Percentiles rank a stretch among this genome's conserved stretches.
Evolutionary conservation across 1,140 invertebrate species (phyloP).

Genomic region (Acromyrmex echinatior): DNA sequence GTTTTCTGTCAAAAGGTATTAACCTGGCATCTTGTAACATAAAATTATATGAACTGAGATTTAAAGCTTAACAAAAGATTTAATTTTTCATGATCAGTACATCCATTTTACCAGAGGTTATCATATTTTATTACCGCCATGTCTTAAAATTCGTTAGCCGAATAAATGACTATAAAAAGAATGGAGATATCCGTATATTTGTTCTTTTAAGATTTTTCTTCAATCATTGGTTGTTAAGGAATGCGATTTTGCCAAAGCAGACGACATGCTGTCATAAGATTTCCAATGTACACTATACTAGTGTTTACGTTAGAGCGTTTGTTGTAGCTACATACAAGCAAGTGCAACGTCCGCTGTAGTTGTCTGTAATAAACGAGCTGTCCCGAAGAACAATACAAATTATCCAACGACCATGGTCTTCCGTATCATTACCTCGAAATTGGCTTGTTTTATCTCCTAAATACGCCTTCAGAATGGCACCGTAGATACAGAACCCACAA

Average conservation of each 20-base stretch:
- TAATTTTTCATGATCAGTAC: neutral
- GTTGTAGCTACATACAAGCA: neutral
- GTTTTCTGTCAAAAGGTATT: neutral
- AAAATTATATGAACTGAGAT: conserved; percentile 9
- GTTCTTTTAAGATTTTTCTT: conserved; percentile 6
- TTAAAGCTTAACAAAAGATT: conserved; percentile 16
- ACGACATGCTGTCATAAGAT: conserved; percentile 27
- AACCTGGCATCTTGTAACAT: neutral
- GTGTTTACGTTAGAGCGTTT: conserved; percentile 23
- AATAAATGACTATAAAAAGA: conserved; percentile 15
- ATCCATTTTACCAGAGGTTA: neutral
- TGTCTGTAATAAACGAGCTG: conserved; percentile 58
- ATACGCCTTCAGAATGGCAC: conserved; percentile 44
- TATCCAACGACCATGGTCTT: conserved; percentile 56
- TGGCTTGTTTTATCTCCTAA: conserved; percentile 62
- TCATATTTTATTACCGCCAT: neutral
- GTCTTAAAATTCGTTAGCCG: neutral
- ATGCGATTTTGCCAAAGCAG: neutral
- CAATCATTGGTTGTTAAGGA: conserved; percentile 18
- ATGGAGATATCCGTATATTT: neutral
- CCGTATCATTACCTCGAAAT: conserved; percentile 60
- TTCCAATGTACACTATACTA: neutral
- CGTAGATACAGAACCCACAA: conserved; percentile 33
- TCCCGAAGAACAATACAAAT: conserved; percentile 60
- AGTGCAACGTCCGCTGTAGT: conserved; percentile 40